These are phyloP conservation scores for Polypedilum pembai DNA, from an alignment of 1,140 invertebrate species.

Conservation along the genomic window DNA sequence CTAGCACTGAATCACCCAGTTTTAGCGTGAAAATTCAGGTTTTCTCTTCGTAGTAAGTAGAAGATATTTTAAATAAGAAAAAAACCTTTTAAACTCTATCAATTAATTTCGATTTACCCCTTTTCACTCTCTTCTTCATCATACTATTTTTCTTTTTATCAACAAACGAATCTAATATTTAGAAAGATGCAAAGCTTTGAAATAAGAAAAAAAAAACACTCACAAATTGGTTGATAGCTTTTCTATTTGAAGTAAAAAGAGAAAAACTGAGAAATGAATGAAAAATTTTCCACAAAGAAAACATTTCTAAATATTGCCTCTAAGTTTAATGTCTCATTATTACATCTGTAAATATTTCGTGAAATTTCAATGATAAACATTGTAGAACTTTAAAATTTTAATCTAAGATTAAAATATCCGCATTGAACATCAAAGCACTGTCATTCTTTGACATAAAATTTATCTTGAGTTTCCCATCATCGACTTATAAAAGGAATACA, in stretches of 20 bases:
- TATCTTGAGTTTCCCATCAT: no score
- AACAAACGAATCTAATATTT: no score
- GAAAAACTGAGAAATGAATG: not conserved
- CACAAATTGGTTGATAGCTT: slow-evolving; percentile 3
- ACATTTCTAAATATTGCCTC: not conserved
- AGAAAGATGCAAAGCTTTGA: not conserved
- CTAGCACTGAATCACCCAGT: slow-evolving; percentile 1
- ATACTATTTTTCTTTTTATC: no score
- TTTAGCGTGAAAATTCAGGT: slow-evolving; percentile 5
- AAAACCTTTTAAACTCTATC: not conserved
- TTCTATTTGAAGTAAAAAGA: not conserved
- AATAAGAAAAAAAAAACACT: not conserved
- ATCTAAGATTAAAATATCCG: no score
- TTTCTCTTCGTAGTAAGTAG: slow-evolving; percentile 1
- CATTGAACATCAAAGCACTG: no score
- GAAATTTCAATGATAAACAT: no score
- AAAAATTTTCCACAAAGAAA: not conserved
- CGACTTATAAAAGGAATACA: no score
- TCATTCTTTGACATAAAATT: no score
- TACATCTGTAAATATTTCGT: not conserved
- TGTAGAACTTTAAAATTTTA: no score
- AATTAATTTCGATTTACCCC: no score
- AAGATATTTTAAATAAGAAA: not conserved
- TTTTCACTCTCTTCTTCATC: no score
- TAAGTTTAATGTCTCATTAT: not conserved